Percentiles rank a stretch among this genome's conserved stretches.
These are phyloP conservation scores for Ranitomeya imitator DNA, from an alignment of 2,113 vertebrate genomes.

Conservation along the genomic window DNA sequence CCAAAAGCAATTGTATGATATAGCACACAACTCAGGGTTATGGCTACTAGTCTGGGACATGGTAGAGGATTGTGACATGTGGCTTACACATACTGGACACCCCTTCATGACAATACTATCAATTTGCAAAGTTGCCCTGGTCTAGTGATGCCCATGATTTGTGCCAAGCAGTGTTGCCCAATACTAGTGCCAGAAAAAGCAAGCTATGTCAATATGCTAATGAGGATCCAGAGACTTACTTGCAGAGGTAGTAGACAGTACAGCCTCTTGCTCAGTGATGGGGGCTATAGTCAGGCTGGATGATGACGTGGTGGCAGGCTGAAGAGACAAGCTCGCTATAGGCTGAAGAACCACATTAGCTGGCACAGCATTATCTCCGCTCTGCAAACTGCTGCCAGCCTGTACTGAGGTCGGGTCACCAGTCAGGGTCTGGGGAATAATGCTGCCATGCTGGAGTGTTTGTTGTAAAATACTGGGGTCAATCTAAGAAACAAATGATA, in stretches of 20 bases:
- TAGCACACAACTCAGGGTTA: too few relatives aligned
- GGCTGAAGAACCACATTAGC: constrained; percentile 93
- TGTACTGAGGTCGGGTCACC: constrained; percentile 76
- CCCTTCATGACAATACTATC: too few relatives aligned
- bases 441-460: constrained; percentile 84
- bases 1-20: too few relatives aligned
- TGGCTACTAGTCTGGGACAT: too few relatives aligned
- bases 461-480: constrained; percentile 92
- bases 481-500: constrained; percentile 74
- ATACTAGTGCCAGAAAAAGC: too few relatives aligned
- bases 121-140: too few relatives aligned
- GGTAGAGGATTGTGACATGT: too few relatives aligned
- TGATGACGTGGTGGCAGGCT: constrained; percentile 77
- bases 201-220: not conserved
- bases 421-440: constrained; percentile 84
- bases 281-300: constrained; percentile 81
- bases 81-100: too few relatives aligned
- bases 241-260: constrained; percentile 68
- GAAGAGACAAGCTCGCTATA: constrained; percentile 85
- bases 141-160: too few relatives aligned
- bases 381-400: constrained; percentile 75
- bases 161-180: too few relatives aligned
- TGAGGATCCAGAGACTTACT: constrained; percentile 65
- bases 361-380: constrained; percentile 76
- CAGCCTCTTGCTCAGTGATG: constrained; percentile 83